Evolutionary conservation across 2,888 invertebrate species (phyloP).

Genomic region (Fragum fragum): DNA sequence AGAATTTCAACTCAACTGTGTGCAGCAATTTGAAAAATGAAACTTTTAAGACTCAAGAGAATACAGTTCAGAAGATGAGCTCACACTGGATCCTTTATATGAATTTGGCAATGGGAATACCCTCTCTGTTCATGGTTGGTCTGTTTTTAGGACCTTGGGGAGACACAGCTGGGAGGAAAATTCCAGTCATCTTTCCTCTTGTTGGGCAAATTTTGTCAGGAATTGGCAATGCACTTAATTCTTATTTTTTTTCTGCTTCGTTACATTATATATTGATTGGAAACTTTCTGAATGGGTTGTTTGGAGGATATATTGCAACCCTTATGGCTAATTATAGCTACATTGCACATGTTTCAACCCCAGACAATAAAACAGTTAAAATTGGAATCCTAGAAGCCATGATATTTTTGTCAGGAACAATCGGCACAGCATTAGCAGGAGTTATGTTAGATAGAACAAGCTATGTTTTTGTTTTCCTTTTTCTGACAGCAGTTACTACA

Average conservation of each 20-base stretch:
- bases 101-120: constrained; percentile 84
- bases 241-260: constrained; percentile 76
- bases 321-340: constrained; percentile 90
- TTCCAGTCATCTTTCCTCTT: constrained; percentile 86
- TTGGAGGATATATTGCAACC: constrained; percentile 87
- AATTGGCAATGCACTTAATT: constrained; percentile 78
- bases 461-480: constrained; percentile 85
- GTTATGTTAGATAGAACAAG: constrained; percentile 89
- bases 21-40: constrained; percentile 72
- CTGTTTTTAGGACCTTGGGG: constrained; percentile 86
- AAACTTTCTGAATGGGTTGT: constrained; percentile 85
- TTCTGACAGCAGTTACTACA: constrained; percentile 81
- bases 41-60: constrained; percentile 69
- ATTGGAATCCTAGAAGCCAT: constrained; percentile 94
- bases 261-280: constrained; percentile 85
- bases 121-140: constrained; percentile 82
- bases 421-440: constrained; percentile 94
- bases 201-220: constrained; percentile 84
- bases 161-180: constrained; percentile 87
- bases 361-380: constrained; percentile 91
- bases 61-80: constrained; percentile 83
- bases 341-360: constrained; percentile 92
- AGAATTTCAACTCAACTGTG: constrained; percentile 69
- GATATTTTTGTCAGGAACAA: constrained; percentile 94
- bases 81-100: constrained; percentile 85